A percentile compares a stretch with the other conserved stretches of the same genome.
Conservation (phyloP, 2,888 invertebrate species). For the Eurois occulta region DNA sequence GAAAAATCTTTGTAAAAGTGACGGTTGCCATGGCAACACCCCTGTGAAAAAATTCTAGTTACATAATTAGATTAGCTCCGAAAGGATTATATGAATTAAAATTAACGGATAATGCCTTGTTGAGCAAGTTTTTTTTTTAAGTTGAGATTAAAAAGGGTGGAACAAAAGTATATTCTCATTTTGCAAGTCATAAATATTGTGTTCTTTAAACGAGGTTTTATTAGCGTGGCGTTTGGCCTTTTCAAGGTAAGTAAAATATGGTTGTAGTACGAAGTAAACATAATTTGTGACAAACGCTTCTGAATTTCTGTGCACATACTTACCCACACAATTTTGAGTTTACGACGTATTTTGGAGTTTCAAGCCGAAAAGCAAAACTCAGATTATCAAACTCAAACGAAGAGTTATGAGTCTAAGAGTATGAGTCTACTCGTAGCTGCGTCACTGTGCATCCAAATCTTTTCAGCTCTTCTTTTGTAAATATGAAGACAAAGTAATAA, state of each 20-base stretch:
- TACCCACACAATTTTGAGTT: too few species aligned
- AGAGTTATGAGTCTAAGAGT: too few species aligned
- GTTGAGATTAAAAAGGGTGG: slow-evolving; percentile 55
- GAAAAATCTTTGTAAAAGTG: slow-evolving; percentile 65
- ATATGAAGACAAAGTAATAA: slow-evolving; percentile 37
- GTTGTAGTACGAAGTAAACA: background rate
- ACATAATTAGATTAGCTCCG: slow-evolving; percentile 70
- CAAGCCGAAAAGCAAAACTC: background rate
- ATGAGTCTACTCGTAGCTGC: background rate
- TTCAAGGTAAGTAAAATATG: slow-evolving; percentile 21
- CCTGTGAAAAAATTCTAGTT: slow-evolving; percentile 66
- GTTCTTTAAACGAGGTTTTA: slow-evolving; percentile 35
- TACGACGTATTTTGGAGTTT: background rate
- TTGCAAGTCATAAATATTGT: slow-evolving; percentile 34
- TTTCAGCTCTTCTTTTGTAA: slow-evolving; percentile 6
- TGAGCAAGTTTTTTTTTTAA: slow-evolving; percentile 57
- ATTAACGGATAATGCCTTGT: slow-evolving; percentile 66
- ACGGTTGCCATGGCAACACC: slow-evolving; percentile 78
- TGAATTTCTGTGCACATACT: background rate
- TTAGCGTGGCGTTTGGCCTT: slow-evolving; percentile 17
- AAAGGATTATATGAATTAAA: slow-evolving; percentile 70
- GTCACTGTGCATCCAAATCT: slow-evolving; percentile 18
- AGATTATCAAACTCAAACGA: too few species aligned
- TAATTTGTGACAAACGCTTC: background rate
- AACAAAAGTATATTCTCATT: slow-evolving; percentile 41